Conservation (phyloP, 2,113 vertebrate genomes). For the Dermatemys mawii region DNA sequence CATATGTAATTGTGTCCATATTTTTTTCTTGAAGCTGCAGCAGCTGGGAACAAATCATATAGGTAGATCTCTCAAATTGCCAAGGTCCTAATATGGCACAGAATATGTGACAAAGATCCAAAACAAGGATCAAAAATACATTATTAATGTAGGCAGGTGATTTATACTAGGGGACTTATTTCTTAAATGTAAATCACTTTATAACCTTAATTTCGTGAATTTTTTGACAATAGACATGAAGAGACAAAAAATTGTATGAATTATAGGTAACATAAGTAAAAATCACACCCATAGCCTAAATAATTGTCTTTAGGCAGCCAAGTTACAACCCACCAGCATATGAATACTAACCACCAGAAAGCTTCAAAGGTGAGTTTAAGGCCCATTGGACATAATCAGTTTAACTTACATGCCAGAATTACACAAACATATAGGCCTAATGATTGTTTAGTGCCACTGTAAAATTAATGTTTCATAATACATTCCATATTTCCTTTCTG, state of each 20-base stretch:
- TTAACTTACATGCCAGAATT: not conserved
- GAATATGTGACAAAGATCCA: not conserved
- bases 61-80: not conserved
- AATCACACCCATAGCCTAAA: not conserved
- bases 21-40: not conserved
- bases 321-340: not conserved
- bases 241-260: accelerated
- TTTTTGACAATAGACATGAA: not conserved
- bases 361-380: not conserved
- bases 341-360: not conserved
- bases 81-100: accelerated
- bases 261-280: not conserved
- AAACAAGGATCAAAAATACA: not conserved
- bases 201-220: too few relatives aligned
- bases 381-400: not conserved
- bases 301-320: not conserved
- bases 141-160: not conserved
- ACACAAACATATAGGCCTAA: not conserved
- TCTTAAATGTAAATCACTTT: not conserved
- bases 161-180: not conserved
- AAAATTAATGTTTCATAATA: not conserved
- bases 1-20: not conserved
- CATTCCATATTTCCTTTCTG: not conserved
- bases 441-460: not conserved
- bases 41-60: not conserved